Evolutionary conservation across 2,888 invertebrate genomes (phyloP), one percentile per base, ranked within the genome.

Genomic region (Urechis unicinctus): DNA sequence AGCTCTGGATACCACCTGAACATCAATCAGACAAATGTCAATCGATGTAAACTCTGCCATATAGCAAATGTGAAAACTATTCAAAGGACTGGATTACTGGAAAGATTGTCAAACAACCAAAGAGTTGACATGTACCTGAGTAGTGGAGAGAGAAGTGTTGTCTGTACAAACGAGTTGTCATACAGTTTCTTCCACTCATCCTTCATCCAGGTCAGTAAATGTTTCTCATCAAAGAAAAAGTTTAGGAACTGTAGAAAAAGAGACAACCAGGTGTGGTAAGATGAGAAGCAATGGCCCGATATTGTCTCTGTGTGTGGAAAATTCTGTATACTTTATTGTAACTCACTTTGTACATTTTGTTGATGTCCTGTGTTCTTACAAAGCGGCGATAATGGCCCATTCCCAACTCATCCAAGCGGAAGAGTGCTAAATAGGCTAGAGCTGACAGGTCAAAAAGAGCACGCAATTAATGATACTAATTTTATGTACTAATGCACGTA

Each of bases 371-470:
- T n/a, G 69, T 61, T 21, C 62, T 55, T 4, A 73, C 65, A 66
- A 75, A 74, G 54, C 71, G 70, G 46, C 70, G 60, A 51, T 69
- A 75, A 53, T 72, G 69, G 24, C 68, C 59, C 55, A 75, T 61
- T 5, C 71, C 74, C 13, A 77, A 63, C 54, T 76, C 74, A 62
- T 75, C 74, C 56, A 77, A 64, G 53, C 73, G 65, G 61, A 76
- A 77, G 44, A 75, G 57, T 2, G 69, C 68, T 46, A 77, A 61
- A 56, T 77, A 77, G 25, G 68, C 62, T 17, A 75, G 57, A 9
- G 75, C 77, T 77, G 68, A 44, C 71, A 68, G 25, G 56, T 42
- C 41, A 53, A 22, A 56, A 41, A 26, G 21, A 21, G 36, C n/a
- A 52, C 5, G 24, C 21, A 55, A 44, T 22, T 22, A 45, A 21